Base-by-base conservation (phyloP, 64 coral and sea anemone genomes). In the Stichodactyla mertensii region DNA sequence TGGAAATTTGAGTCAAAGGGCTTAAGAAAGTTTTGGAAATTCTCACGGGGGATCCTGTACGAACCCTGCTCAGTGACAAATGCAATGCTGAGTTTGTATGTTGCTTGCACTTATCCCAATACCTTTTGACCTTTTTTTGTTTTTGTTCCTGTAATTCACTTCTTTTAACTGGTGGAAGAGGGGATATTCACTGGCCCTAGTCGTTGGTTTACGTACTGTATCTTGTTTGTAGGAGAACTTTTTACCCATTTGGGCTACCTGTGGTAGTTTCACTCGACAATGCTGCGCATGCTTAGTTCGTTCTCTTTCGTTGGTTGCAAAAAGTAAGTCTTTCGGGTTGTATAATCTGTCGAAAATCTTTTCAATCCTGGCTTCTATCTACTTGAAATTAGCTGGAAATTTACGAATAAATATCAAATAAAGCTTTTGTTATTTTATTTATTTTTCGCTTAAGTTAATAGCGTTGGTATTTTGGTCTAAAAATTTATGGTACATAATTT, bases 221-320 rank as follows among this genome's bases (percentile, higher is more conserved):
- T 45, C 36, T 0, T 45, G 3, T 45, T 45, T 4, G 36, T 45
- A 45, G 28, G 28, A 31, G 1, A 45, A 2, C 36, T 45, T 45
- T 45, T 45, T 45, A 45, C 36, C 36, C 13, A 19, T 24, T 85
- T 53, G 83, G 83, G 83, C 22, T 85, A 5, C 83, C 83, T 85
- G 83, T 85, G 83, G 83, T 61, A 7, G 3, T 0, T 24, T 58
- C 16, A 22, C 27, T 19, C 8, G 52, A 11, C 52, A 55, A 4
- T 53, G 36, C 23, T 54, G 78, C 88, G 88, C 94, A 96, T 90
- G 85, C 87, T 57, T 51, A 16, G 5, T 20, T 51, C 59, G 61
- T 52, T 87, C 94, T 93, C 91, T 90, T 92, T 83, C 85, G 88
- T 71, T 31, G 88, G 69, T 90, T 86, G 82, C 94, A 51, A 19